Conservation (phyloP, 2,797 vertebrate genomes). For the Acipenser oxyrinchus region DNA sequence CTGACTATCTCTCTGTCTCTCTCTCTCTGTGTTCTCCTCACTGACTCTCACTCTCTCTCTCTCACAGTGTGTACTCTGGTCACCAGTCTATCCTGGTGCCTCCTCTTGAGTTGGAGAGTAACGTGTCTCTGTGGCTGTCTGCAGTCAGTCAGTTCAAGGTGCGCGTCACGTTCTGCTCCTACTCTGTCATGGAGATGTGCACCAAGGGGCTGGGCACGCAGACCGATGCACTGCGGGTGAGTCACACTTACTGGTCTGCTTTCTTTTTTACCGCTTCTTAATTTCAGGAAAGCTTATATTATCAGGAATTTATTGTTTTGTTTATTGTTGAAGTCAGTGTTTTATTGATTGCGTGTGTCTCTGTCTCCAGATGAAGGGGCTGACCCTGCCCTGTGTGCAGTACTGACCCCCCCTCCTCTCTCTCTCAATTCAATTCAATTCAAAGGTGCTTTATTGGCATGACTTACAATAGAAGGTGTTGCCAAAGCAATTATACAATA, state of each 20-base stretch:
- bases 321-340: neutral
- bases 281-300: no score
- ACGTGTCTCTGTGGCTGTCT: slow-evolving; percentile 83
- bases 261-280: no score
- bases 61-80: slow-evolving; percentile 56
- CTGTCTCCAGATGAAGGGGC: no score
- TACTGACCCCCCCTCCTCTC: no score
- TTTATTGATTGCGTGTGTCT: neutral
- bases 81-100: slow-evolving; percentile 93
- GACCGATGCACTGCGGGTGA: slow-evolving; percentile 76
- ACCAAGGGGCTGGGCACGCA: slow-evolving; percentile 86
- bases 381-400: no score
- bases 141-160: slow-evolving; percentile 94
- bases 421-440: no score
- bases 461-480: no score
- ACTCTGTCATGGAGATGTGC: slow-evolving; percentile 97
- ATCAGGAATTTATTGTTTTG: neutral
- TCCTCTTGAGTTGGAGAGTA: slow-evolving; percentile 88
- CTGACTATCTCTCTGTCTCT: no score
- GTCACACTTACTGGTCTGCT: slow-evolving; percentile 19
- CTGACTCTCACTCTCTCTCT: no score
- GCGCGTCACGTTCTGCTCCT: slow-evolving; percentile 91
- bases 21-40: no score
- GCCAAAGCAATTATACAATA: no score
- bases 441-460: no score